Evolutionary conservation across 2,797 vertebrate species (phyloP), one percentile per base, ranked within the genome.

Genomic region (Pantherophis vulpinus): DNA sequence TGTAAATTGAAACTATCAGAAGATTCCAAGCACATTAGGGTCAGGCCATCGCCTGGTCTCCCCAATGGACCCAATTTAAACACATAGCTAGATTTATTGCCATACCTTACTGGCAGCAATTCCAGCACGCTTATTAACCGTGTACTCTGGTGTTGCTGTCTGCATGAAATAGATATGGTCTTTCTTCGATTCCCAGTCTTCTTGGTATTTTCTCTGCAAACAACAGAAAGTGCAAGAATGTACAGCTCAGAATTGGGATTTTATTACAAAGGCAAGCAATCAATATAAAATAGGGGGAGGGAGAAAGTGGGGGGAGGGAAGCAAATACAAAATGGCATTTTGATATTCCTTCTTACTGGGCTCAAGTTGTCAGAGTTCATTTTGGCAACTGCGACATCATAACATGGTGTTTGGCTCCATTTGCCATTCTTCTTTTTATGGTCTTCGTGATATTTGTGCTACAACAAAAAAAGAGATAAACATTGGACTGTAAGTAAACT

Each of bases 91-190:
- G 90, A 12, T 55, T 20, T 18, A 10, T 13, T 13, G 5, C 89
- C 98, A 63, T 97, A 99, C 99, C 98, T 98, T 97, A 96, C 99
- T 99, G 91, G 98, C 97, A 2, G 98, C 97, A 14, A 98, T 32
- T 3, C 98, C 97, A 95, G 98, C 98, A 96, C 98, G 97, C 95
- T 99, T 99, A 93, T 99, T 98, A 79, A 98, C 94, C 63, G 97
- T 96, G 51, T 99, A 99, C 47, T 99, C 98, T 0, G 99, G 99
- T 12, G 99, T 99, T 83, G 99, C 98, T 0, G 99, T 99, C 97
- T 99, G 99, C 99, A 99, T 99, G 96, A 99, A 99, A 98, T 99
- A 98, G 97, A 99, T 99, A 98, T 99, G 98, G 98, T 99, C 99
- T 98, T 99, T 99, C 0, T 91, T 92, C 13, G 97, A 97, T 96